phyloP scores from a whole-genome alignment of 2,888 invertebrate species.

The Belgica antarctica region DNA sequence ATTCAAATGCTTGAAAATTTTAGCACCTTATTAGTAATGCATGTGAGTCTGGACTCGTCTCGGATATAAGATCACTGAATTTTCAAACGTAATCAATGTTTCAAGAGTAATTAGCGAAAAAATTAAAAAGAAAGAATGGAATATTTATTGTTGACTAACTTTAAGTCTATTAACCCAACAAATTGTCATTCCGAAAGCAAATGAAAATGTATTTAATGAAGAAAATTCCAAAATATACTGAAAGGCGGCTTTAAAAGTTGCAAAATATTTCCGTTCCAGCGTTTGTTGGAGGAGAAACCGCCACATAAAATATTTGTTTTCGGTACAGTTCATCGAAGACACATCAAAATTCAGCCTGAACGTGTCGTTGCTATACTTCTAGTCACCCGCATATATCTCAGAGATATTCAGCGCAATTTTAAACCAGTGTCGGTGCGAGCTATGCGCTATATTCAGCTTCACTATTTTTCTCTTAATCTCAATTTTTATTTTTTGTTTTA shows the following conservation, averaged over 20 bases:
- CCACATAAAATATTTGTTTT: no score
- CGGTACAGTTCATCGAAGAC: no score
- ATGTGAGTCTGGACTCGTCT: no score
- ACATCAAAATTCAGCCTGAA: no score
- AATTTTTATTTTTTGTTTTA: conserved; percentile 11
- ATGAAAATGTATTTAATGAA: conserved; percentile 13
- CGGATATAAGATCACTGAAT: neutral
- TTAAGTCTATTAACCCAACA: neutral
- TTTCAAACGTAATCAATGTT: neutral
- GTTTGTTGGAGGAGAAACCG: neutral
- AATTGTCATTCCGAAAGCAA: conserved; percentile 22
- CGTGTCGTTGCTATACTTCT: no score
- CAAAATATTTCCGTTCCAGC: no score
- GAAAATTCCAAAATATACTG: conserved; percentile 12
- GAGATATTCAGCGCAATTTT: neutral
- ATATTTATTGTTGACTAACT: conserved; percentile 18
- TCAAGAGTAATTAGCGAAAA: no score
- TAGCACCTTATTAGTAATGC: no score
- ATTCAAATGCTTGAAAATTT: no score
- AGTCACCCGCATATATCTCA: neutral
- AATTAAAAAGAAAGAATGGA: neutral
- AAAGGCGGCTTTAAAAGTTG: neutral
- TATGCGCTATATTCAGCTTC: conserved; percentile 1
- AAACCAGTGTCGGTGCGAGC: neutral
- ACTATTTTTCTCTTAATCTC: neutral